These are phyloP conservation scores for Rhinichthys klamathensis DNA, from an alignment of 2,113 vertebrate genomes.

Conservation along the genomic window DNA sequence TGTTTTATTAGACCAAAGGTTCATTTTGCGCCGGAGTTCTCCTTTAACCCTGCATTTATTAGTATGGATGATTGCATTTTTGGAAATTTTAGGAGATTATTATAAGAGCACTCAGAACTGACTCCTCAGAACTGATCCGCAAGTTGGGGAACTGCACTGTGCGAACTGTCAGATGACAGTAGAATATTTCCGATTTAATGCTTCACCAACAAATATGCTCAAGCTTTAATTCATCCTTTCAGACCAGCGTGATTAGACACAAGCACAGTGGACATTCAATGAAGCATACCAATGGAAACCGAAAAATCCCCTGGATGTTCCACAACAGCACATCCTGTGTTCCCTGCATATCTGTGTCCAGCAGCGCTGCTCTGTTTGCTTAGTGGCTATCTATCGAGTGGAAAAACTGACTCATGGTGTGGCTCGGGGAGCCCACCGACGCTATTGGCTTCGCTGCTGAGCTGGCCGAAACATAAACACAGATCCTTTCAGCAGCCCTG, in stretches of 20 bases:
- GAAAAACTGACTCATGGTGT: slow-evolving; percentile 68
- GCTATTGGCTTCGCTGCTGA: slow-evolving; percentile 49
- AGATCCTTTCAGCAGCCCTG: slow-evolving; percentile 64
- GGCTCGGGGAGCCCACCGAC: slow-evolving; percentile 50
- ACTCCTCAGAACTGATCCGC: neutral
- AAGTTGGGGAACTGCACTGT: neutral
- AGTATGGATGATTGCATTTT: neutral
- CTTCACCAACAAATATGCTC: slow-evolving; percentile 10
- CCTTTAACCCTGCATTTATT: neutral
- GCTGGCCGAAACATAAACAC: slow-evolving; percentile 72
- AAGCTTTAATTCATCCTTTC: neutral
- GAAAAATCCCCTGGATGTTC: slow-evolving; percentile 51
- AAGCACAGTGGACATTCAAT: slow-evolving; percentile 12
- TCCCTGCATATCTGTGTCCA: slow-evolving; percentile 57
- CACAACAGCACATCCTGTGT: slow-evolving; percentile 60
- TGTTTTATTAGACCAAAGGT: too few relatives aligned
- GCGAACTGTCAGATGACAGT: neutral
- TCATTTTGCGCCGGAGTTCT: too few relatives aligned
- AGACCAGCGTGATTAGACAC: slow-evolving; percentile 28
- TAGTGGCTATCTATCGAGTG: slow-evolving; percentile 64
- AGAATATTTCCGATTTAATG: neutral
- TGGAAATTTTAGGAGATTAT: too few relatives aligned
- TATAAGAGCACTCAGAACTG: neutral
- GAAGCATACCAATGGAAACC: slow-evolving; percentile 32
- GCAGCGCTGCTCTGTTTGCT: slow-evolving; percentile 64